Conservation (phyloP, 2,888 invertebrate species). For the Spodoptera picta region DNA sequence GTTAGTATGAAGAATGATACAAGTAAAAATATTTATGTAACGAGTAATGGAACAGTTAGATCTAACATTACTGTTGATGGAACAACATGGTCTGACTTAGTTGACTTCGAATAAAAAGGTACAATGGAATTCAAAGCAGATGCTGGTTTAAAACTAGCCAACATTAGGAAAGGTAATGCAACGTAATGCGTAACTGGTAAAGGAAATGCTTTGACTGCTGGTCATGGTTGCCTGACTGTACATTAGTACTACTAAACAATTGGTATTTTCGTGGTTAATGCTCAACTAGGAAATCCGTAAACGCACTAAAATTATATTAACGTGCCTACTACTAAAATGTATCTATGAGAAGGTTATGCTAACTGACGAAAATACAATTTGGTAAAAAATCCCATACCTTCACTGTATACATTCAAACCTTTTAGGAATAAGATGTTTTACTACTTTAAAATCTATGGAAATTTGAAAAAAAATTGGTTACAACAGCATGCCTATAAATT, state of each 20-base stretch:
- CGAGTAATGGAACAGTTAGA: not conserved
- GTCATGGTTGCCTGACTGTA: slow-evolving; percentile 42
- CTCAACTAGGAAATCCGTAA: slow-evolving; percentile 15
- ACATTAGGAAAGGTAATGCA: slow-evolving; percentile 40
- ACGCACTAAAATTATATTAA: not conserved
- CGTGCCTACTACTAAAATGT: not conserved
- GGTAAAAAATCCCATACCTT: too few species aligned
- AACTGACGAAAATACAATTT: too few species aligned
- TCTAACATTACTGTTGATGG: slow-evolving; percentile 6
- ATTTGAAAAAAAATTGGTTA: too few species aligned
- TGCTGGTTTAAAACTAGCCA: slow-evolving; percentile 15
- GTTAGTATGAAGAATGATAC: slow-evolving; percentile 3
- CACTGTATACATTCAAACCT: too few species aligned
- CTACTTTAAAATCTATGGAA: too few species aligned
- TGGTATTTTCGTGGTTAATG: slow-evolving; percentile 19
- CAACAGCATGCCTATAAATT: not conserved
- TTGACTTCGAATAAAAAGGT: not conserved
- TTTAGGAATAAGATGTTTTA: too few species aligned
- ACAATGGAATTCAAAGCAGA: slow-evolving; percentile 30
- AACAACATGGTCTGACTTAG: not conserved
- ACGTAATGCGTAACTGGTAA: slow-evolving; percentile 39
- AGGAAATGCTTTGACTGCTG: slow-evolving; percentile 49
- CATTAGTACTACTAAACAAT: slow-evolving; percentile 31
- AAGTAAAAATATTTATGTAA: not conserved
- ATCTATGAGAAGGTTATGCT: too few species aligned